phyloP scores from a whole-genome alignment of 1,140 invertebrate species.

The Drosophila fuyamai region DNA sequence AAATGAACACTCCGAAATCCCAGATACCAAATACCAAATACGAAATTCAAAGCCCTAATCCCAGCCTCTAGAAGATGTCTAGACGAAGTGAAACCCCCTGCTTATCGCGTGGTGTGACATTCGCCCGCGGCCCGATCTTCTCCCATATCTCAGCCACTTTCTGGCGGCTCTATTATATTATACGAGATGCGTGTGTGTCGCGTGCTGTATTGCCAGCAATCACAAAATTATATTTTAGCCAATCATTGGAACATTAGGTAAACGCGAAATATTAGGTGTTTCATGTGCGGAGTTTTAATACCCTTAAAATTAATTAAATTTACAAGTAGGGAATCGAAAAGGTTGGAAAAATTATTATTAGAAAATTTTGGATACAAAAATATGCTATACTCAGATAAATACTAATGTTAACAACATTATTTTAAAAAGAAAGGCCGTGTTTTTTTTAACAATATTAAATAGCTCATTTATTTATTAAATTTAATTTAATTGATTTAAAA shows the following conservation, averaged over 20 bases:
- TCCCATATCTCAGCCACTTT: conserved; percentile 4
- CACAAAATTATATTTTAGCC: conserved; percentile 56
- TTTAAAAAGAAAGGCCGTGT: too few species aligned
- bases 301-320: neutral
- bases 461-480: too few species aligned
- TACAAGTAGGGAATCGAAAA: neutral
- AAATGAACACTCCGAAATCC: neutral
- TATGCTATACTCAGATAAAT: too few species aligned
- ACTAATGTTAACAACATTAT: too few species aligned
- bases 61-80: conserved; percentile 56
- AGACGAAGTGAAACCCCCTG: conserved; percentile 46
- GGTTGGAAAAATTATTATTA: too few species aligned
- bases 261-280: conserved; percentile 38
- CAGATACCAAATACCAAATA: conserved; percentile 2
- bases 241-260: conserved; percentile 65
- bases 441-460: too few species aligned
- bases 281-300: neutral
- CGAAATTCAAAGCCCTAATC: conserved; percentile 13
- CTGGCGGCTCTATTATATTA: neutral
- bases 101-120: conserved; percentile 64
- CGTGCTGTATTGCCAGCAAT: conserved; percentile 64
- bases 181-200: conserved; percentile 55
- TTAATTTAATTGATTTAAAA: too few species aligned
- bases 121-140: conserved; percentile 34
- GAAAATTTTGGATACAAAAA: too few species aligned